phyloP scores from a whole-genome alignment of 1,140 invertebrate genomes.

The Campoletis sonorensis region DNA sequence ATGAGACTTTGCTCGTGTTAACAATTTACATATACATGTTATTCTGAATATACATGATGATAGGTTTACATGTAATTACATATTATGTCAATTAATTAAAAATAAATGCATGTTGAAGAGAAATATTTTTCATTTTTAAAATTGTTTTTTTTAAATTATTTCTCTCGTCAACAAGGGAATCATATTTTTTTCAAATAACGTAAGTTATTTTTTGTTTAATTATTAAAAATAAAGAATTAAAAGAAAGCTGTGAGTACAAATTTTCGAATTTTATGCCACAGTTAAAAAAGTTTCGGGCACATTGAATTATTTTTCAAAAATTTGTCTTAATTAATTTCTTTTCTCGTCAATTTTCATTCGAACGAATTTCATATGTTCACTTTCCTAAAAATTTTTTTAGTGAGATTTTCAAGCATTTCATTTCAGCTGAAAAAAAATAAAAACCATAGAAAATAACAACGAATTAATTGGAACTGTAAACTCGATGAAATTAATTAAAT shows the following conservation, averaged over 20 bases:
- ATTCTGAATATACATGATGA: conserved; percentile 27
- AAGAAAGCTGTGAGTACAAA: neutral
- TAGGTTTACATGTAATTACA: conserved; percentile 15
- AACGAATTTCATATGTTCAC: no score
- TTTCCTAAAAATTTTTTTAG: no score
- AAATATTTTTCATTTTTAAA: neutral
- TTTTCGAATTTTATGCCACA: neutral
- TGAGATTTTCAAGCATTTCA: no score
- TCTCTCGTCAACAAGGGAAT: neutral
- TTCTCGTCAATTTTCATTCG: no score
- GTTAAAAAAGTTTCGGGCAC: no score
- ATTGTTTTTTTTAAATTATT: no score
- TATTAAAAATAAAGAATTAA: neutral
- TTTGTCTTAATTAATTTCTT: no score
- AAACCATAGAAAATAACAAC: no score
- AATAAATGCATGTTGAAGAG: neutral
- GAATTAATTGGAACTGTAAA: no score
- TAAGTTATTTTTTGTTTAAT: neutral
- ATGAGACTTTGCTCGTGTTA: conserved; percentile 57
- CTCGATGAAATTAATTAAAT: no score
- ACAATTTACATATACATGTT: conserved; percentile 54
- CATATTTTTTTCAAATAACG: neutral
- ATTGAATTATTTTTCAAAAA: no score
- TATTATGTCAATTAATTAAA: conserved; percentile 11
- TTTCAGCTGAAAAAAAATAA: no score